Percentiles rank a stretch among this genome's conserved stretches.
phyloP scores from a whole-genome alignment of 1,140 invertebrate genomes.

The Drosophila watanabei region DNA sequence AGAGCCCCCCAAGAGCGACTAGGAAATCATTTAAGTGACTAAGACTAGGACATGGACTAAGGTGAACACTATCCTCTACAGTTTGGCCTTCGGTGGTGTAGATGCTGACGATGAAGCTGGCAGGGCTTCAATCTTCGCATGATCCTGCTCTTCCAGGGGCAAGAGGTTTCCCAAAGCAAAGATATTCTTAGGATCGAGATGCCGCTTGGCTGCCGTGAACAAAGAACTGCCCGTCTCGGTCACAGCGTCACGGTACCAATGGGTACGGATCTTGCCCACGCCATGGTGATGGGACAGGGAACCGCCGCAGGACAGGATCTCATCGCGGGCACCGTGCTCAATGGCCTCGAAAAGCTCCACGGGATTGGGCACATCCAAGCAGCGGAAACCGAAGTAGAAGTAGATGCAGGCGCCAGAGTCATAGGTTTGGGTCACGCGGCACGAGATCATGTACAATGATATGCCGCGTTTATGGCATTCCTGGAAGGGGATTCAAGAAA shows the following conservation, averaged over 20 bases:
- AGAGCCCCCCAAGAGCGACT: constrained; percentile 43
- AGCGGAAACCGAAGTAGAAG: constrained; percentile 98
- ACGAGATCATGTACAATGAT: constrained; percentile 90
- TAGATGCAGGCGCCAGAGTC: constrained; percentile 99
- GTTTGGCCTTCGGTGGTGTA: constrained; percentile 68
- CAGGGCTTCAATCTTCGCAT: constrained; percentile 4
- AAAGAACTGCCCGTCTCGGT: constrained; percentile 91
- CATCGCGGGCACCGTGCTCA: constrained; percentile 94
- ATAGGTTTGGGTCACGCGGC: constrained; percentile 97
- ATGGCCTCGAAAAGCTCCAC: constrained; percentile 94
- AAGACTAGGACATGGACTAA: constrained; percentile 65
- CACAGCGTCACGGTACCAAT: constrained; percentile 93
- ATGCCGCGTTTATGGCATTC: constrained; percentile 91
- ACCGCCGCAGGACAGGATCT: constrained; percentile 96
- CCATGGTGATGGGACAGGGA: constrained; percentile 99
- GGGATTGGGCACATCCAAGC: constrained; percentile 89
- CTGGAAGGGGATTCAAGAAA: constrained; percentile 42
- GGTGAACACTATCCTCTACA: constrained; percentile 46
- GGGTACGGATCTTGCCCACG: constrained; percentile 95
- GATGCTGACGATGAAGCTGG: constrained; percentile 4
- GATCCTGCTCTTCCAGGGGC: constrained; percentile 31
- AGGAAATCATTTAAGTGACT: constrained; percentile 46
- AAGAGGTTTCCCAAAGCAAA: constrained; percentile 95
- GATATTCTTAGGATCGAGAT: constrained; percentile 97
- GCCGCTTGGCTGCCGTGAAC: constrained; percentile 92